phyloP scores from a whole-genome alignment of 2,797 vertebrate genomes.

The Acomys russatus region DNA sequence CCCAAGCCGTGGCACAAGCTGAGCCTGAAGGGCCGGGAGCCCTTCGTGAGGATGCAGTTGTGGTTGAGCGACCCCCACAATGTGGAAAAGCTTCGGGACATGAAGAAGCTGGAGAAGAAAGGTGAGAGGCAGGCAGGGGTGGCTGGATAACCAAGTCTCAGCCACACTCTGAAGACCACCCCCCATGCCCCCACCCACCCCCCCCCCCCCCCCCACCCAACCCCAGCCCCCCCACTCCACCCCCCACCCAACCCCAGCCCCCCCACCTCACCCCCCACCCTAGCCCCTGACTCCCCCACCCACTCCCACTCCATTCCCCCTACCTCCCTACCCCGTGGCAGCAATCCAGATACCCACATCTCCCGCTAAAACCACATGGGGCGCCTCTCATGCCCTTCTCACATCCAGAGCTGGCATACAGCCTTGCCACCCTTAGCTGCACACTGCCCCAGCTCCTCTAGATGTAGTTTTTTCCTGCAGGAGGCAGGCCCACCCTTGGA shows the following conservation, averaged over 20 bases:
- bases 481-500: neutral
- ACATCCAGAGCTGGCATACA: neutral
- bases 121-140: conserved; percentile 86
- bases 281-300: no score
- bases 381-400: rapidly evolving
- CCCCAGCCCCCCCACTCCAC: no score
- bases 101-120: conserved; percentile 99
- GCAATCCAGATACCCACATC: neutral
- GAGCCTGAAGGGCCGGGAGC: conserved; percentile 98
- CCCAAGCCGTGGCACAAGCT: conserved; percentile 99
- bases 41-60: conserved; percentile 99
- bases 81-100: conserved; percentile 96
- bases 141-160: neutral
- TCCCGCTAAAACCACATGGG: neutral
- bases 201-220: no score
- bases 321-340: neutral
- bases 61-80: conserved; percentile 99
- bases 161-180: no score
- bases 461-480: neutral
- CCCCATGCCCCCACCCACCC: no score
- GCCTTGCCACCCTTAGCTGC: neutral
- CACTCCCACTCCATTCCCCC: no score
- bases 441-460: neutral
- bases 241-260: no score
- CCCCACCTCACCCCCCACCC: no score